phyloP scores from a whole-genome alignment of 37 sponge, comb jelly and placozoan genomes.

The Halichondria panicea region DNA sequence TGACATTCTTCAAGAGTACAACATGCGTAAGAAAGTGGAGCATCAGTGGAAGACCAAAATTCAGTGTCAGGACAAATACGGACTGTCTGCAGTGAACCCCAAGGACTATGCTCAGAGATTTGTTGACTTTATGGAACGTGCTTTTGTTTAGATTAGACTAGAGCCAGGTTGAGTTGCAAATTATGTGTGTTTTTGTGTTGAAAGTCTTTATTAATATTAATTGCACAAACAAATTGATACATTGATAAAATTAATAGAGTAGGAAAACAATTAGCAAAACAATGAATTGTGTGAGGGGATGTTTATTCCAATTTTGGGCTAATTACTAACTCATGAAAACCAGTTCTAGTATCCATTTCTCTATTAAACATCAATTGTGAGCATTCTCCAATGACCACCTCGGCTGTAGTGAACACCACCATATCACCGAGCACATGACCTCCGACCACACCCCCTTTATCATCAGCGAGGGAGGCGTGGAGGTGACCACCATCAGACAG shows the following conservation, averaged over 20 bases:
- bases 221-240: not conserved
- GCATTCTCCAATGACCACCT: slow-evolving; percentile 51
- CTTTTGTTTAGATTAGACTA: slow-evolving; percentile 33
- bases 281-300: not conserved
- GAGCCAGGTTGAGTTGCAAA: not conserved
- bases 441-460: slow-evolving; percentile 37
- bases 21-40: slow-evolving; percentile 70
- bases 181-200: slow-evolving; percentile 7
- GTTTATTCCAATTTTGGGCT: not conserved
- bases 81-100: slow-evolving; percentile 74
- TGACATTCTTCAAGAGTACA: slow-evolving; percentile 92
- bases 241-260: not conserved
- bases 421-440: slow-evolving; percentile 49
- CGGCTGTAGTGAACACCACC: slow-evolving; percentile 57
- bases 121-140: slow-evolving; percentile 48
- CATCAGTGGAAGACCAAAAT: slow-evolving; percentile 69
- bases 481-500: slow-evolving; percentile 55
- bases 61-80: slow-evolving; percentile 39
- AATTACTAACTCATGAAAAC: slow-evolving; percentile 28
- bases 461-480: slow-evolving; percentile 38
- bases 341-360: slow-evolving; percentile 27
- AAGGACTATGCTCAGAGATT: slow-evolving; percentile 71
- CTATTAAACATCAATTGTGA: slow-evolving; percentile 11
- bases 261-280: not conserved
- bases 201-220: not conserved